A percentile compares a stretch with the other conserved stretches of the same genome.
Conservation (phyloP, 2,888 invertebrate species). For the Pollenia griseotomentosa region DNA sequence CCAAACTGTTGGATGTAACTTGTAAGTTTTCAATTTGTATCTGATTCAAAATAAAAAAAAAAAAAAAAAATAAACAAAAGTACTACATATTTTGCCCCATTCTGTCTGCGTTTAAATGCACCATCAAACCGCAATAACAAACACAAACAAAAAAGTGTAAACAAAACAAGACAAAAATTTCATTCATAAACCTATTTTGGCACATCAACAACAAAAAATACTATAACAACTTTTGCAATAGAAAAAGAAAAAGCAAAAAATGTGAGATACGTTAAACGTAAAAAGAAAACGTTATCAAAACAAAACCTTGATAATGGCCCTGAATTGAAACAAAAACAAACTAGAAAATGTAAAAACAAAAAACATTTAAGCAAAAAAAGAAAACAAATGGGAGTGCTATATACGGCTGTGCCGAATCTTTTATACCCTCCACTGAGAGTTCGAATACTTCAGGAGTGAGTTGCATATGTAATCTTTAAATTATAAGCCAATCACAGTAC, state of each 20-base stretch:
- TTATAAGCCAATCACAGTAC: no score
- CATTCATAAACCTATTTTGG: conserved; percentile 55
- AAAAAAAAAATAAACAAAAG: conserved; percentile 1
- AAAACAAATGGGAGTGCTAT: not conserved
- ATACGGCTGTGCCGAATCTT: no score
- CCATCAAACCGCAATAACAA: conserved; percentile 27
- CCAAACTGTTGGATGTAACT: conserved; percentile 36
- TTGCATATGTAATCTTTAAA: no score
- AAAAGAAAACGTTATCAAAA: conserved; percentile 57
- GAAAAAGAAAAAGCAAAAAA: conserved; percentile 13
- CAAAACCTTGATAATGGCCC: conserved; percentile 74
- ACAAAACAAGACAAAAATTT: conserved; percentile 43
- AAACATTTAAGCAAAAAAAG: not conserved
- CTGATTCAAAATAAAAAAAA: conserved; percentile 24
- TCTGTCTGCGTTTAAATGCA: conserved; percentile 21
- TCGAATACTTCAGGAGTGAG: no score
- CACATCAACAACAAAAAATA: conserved; percentile 34
- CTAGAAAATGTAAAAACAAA: conserved; percentile 56
- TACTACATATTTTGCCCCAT: not conserved
- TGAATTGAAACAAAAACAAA: conserved; percentile 64
- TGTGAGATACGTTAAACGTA: not conserved
- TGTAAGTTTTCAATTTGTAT: conserved; percentile 58
- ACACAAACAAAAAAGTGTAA: conserved; percentile 13
- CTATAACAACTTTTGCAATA: conserved; percentile 58
- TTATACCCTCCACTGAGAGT: no score